A percentile compares a stretch with the other conserved stretches of the same genome.
phyloP scores from a whole-genome alignment of 2,113 vertebrate species.

The Hiodon alosoides region DNA sequence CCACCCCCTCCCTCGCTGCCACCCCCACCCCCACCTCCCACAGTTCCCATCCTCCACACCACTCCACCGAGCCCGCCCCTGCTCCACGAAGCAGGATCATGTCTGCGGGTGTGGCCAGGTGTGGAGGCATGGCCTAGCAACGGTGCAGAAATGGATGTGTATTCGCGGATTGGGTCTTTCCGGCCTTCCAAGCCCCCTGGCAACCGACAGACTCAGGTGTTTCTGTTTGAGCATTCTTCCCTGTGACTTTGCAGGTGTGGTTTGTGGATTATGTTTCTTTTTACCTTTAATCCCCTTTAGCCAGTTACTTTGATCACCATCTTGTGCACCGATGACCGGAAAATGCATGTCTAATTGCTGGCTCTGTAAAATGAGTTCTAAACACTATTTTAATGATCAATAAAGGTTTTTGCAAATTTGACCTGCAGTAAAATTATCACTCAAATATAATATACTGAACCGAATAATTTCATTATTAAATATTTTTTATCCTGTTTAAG shows the following conservation, averaged over 20 bases:
- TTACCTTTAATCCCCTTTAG: no score
- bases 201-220: constrained; percentile 55
- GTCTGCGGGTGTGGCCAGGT: constrained; percentile 11
- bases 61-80: constrained; percentile 59
- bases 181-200: constrained; percentile 50
- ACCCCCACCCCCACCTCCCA: constrained; percentile 26
- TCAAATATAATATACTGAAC: no score
- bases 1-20: constrained; percentile 28
- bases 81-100: constrained; percentile 29
- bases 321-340: no score
- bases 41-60: constrained; percentile 42
- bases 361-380: no score
- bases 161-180: constrained; percentile 56
- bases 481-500: no score
- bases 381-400: no score
- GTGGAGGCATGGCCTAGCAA: constrained; percentile 18
- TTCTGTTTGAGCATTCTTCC: constrained; percentile 67
- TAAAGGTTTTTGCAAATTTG: no score
- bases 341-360: no score
- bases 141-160: constrained; percentile 55
- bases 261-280: no score
- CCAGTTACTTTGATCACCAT: no score
- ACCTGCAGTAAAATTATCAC: no score
- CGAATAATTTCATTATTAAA: no score
- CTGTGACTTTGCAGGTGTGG: constrained; percentile 40